Percentiles rank a stretch among this genome's conserved stretches.
Evolutionary conservation across 2,888 invertebrate genomes (phyloP).

Genomic region (Eurytoma adleriae): DNA sequence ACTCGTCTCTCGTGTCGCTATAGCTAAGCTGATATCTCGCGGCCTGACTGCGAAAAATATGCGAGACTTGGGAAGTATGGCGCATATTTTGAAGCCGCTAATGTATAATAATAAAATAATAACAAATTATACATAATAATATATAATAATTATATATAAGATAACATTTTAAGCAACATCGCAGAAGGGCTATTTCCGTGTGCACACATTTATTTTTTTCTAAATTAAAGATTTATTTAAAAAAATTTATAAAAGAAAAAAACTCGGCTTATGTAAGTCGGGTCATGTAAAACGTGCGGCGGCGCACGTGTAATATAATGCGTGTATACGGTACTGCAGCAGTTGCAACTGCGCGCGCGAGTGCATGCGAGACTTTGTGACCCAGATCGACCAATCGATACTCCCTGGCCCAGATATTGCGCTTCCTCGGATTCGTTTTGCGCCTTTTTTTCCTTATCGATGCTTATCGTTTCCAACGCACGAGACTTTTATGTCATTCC

Average conservation of each 20-base stretch:
- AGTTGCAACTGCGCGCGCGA: background rate
- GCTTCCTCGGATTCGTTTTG: slow-evolving; percentile 32
- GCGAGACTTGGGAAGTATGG: slow-evolving; percentile 31
- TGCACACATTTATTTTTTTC: no score
- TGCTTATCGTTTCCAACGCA: background rate
- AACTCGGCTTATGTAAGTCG: no score
- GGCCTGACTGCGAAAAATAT: slow-evolving; percentile 7
- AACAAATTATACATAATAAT: no score
- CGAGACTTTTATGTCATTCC: slow-evolving; percentile 58
- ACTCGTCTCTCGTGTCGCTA: slow-evolving; percentile 46
- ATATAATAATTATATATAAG: no score
- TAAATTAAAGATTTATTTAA: background rate
- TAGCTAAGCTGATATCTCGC: slow-evolving; percentile 18
- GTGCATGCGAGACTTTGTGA: slow-evolving; percentile 67
- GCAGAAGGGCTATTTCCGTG: no score
- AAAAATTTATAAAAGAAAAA: background rate
- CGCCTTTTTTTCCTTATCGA: background rate
- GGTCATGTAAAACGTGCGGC: slow-evolving; percentile 22
- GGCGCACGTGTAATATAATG: background rate
- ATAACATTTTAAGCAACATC: no score
- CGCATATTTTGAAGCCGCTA: no score
- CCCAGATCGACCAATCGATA: slow-evolving; percentile 73
- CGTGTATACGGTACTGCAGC: background rate
- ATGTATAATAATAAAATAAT: no score
- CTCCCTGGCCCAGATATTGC: slow-evolving; percentile 70